These are phyloP conservation scores for Anas platyrhynchos DNA, from an alignment of 2,113 vertebrate species.

Conservation along the genomic window DNA sequence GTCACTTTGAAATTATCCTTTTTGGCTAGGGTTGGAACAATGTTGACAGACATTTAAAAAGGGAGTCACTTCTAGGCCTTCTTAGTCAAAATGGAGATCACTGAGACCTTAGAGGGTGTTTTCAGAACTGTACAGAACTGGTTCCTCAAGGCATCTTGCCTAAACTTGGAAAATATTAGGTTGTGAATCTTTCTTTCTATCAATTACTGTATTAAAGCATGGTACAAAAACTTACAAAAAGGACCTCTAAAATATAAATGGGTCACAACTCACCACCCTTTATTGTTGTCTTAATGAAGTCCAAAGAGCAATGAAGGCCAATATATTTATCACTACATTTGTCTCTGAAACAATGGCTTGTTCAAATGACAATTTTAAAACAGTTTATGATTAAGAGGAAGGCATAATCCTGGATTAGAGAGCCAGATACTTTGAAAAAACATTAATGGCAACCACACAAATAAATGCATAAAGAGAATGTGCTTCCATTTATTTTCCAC, in stretches of 20 bases:
- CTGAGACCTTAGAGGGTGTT: neutral
- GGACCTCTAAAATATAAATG: neutral
- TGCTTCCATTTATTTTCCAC: neutral
- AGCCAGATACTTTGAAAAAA: neutral
- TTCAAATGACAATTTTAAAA: neutral
- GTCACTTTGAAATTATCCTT: neutral
- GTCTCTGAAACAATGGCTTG: neutral
- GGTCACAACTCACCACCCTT: neutral
- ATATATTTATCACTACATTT: neutral
- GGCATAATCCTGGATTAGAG: neutral
- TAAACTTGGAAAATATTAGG: neutral
- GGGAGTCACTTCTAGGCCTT: neutral
- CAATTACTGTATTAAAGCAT: neutral
- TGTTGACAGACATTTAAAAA: neutral
- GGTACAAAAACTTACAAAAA: constrained; percentile 1
- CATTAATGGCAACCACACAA: neutral
- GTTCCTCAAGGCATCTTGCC: neutral
- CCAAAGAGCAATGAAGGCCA: constrained; percentile 25
- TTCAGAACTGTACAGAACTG: neutral
- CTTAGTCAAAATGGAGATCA: neutral
- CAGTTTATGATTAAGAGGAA: neutral
- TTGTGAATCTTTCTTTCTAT: neutral
- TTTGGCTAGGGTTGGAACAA: neutral
- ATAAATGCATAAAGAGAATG: neutral
- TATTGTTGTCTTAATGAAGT: constrained; percentile 39